A percentile compares a stretch with the other conserved stretches of the same genome.
Evolutionary conservation across 2,113 vertebrate species (phyloP).

Genomic region (Dinomys branickii): DNA sequence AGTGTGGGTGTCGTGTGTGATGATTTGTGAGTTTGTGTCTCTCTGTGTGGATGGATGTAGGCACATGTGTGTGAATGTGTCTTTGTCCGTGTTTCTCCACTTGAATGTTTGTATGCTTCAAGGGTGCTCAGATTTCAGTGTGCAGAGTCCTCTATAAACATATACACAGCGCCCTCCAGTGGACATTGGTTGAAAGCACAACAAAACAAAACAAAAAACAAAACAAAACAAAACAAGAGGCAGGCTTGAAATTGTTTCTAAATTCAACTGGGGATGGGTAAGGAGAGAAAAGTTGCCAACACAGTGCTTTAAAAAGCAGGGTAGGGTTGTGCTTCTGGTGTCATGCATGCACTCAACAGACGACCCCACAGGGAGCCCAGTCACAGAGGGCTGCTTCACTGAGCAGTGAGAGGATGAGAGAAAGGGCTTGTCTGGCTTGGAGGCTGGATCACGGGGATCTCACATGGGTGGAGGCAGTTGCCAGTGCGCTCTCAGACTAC

Average conservation of each 20-base stretch:
- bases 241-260: not conserved
- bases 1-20: not conserved
- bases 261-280: not conserved
- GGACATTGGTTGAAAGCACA: conserved; percentile 36
- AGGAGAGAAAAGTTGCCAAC: not conserved
- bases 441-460: not conserved
- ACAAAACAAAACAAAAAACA: not conserved
- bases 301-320: not conserved
- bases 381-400: not conserved
- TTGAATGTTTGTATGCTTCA: not conserved
- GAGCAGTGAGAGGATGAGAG: not conserved
- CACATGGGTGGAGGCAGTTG: not conserved
- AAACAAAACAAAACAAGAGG: not conserved
- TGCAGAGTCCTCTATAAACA: not conserved
- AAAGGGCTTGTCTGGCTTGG: not conserved
- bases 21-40: not conserved
- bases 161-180: conserved; percentile 75
- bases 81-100: conserved; percentile 68
- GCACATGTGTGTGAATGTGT: not conserved
- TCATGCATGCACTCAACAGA: not conserved
- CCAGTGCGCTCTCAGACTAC: fast-evolving
- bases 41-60: not conserved
- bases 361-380: not conserved
- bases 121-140: not conserved
- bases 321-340: not conserved